phyloP scores from a whole-genome alignment of 1,140 invertebrate genomes.

The Epicauta chinensis region DNA sequence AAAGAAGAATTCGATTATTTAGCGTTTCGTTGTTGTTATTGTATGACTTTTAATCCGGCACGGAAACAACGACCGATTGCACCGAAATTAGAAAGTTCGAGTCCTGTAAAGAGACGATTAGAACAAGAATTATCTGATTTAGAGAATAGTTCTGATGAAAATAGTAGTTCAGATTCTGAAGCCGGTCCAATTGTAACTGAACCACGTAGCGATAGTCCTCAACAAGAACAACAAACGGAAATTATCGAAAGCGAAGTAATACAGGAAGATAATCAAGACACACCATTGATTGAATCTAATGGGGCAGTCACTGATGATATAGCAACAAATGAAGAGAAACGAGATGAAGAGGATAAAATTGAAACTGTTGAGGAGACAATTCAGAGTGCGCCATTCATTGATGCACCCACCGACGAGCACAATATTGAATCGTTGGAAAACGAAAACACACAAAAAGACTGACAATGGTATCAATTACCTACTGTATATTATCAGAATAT shows the following conservation, averaged over 20 bases:
- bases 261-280: neutral
- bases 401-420: too few species aligned
- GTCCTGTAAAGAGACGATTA: neutral
- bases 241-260: too few species aligned
- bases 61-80: slow-evolving; percentile 73
- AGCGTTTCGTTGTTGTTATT: slow-evolving; percentile 86
- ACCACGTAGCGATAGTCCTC: neutral
- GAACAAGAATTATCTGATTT: slow-evolving; percentile 1
- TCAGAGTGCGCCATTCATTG: neutral
- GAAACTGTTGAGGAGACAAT: neutral
- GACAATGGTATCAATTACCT: neutral
- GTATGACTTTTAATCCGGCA: slow-evolving; percentile 74
- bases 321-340: neutral
- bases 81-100: slow-evolving; percentile 50
- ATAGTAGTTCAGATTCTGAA: slow-evolving; percentile 5
- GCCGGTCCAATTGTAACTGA: slow-evolving; percentile 4
- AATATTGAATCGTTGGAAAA: too few species aligned
- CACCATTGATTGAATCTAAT: too few species aligned
- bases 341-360: neutral
- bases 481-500: neutral
- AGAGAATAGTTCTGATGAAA: neutral
- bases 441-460: too few species aligned
- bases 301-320: too few species aligned
- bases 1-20: slow-evolving; percentile 95
- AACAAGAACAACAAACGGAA: too few species aligned